Evolutionary conservation across 2,797 vertebrate genomes (phyloP), one percentile per base, ranked within the genome.

Genomic region (Carapus acus): DNA sequence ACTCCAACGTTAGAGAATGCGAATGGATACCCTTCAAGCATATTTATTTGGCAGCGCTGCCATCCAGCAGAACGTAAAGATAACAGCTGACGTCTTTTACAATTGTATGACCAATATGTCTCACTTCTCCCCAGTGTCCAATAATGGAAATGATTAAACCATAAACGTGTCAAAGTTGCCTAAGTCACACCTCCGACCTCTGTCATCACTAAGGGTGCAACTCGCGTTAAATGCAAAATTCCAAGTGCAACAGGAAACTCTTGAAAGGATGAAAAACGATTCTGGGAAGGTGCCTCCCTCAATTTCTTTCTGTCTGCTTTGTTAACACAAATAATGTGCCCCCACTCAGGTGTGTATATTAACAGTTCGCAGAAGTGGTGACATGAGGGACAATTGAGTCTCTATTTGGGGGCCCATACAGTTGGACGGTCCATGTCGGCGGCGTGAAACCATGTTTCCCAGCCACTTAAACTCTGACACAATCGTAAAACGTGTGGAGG

Each of bases 1-100:
- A 82, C 62, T 49, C 54, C 47, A 45, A 43, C 72, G 67, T 56
- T 58, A 69, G 71, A 63, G 58, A 54, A 76, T 70, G 54, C 60
- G 83, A 83, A 79, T 68, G 47, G 68, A 79, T 78, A 73, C 41
- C 55, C 67, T 71, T 81, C 55, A 67, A 66, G 51, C 54, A 43
- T 62, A 52, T 83, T 85, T 82, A 78, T 62, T 76, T 62, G 67
- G 76, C 66, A 80, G 75, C 55, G 54, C 54, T 77, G 54, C 82
- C 83, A 81, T 73, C 73, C 73, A 72, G 64, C 37, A 82, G 54
- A 81, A 76, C 62, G 62, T 65, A 74, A 77, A 47, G 62, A 80
- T 74, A 85, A 82, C 76, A 84, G 54, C 53, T 12, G 21, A 77
- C 73, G 68, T 79, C 71, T 76, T 79, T 57, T 67, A 59, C 73